phyloP scores from a whole-genome alignment of 92 coral and sea anemone species.

The Palythoa caribaeorum region DNA sequence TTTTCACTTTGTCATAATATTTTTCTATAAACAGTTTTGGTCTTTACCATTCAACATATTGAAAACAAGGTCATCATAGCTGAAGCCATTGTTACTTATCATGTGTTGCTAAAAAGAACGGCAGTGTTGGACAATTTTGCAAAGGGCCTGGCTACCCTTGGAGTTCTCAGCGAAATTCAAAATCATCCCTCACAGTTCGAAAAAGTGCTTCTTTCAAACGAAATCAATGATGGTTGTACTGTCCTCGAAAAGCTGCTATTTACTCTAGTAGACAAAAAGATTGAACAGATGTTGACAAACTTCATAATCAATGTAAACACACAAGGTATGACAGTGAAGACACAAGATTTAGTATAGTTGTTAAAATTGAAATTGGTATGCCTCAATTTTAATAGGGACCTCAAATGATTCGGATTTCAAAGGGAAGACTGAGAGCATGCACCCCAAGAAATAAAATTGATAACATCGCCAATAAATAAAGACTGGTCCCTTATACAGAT shows the following conservation, averaged over 20 bases:
- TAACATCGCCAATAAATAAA: background rate
- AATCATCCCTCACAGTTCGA: no score
- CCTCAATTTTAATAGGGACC: background rate
- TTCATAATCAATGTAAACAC: constrained; percentile 10
- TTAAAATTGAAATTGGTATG: constrained; percentile 9
- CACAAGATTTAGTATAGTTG: constrained; percentile 19
- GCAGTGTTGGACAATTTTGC: no score
- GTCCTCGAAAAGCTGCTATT: constrained; percentile 42
- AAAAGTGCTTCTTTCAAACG: no score
- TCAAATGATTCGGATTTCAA: background rate
- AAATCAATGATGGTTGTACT: no score
- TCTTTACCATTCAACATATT: no score
- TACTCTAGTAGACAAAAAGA: constrained; percentile 30
- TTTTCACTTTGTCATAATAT: background rate
- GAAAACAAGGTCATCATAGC: no score
- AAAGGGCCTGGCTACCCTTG: no score
- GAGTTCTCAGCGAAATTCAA: no score
- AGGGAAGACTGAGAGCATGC: background rate
- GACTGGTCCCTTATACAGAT: background rate
- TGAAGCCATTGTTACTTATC: no score
- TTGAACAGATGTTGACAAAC: constrained; percentile 42
- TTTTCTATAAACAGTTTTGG: no score
- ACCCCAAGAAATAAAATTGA: constrained; percentile 4
- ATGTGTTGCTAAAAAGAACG: no score
- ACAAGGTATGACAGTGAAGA: constrained; percentile 4